Conservation (phyloP, 2,113 vertebrate genomes). For the Edolisoma coerulescens region DNA sequence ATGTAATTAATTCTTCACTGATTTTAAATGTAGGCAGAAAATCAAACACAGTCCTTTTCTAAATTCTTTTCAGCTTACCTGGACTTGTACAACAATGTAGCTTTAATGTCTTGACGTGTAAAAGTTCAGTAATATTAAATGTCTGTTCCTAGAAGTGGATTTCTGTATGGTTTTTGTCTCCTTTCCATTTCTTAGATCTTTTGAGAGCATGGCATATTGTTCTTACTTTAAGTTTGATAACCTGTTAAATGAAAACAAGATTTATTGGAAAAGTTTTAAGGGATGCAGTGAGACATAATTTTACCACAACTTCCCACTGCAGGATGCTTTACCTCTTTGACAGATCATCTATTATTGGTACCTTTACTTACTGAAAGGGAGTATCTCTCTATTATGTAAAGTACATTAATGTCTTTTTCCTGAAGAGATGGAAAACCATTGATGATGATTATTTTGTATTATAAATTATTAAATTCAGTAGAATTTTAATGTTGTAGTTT, state of each 20-base stretch:
- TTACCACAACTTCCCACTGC: background rate
- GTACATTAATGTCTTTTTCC: background rate
- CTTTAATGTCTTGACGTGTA: background rate
- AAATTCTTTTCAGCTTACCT: background rate
- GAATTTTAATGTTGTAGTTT: background rate
- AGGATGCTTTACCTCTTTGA: background rate
- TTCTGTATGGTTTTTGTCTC: background rate
- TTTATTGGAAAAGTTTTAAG: background rate
- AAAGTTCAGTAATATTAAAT: background rate
- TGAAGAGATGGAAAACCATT: background rate
- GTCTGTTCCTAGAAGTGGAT: background rate
- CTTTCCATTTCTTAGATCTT: background rate
- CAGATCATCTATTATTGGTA: background rate
- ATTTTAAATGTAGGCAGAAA: background rate
- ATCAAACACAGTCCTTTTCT: background rate
- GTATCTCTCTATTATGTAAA: background rate
- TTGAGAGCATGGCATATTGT: background rate
- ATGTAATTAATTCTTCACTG: background rate
- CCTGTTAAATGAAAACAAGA: background rate
- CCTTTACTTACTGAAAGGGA: background rate
- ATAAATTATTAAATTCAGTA: background rate
- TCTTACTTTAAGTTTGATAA: background rate
- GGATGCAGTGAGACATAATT: background rate
- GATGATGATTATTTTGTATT: background rate
- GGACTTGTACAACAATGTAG: background rate